These are phyloP conservation scores for Parelbella ahira DNA, from an alignment of 2,888 invertebrate species.

Conservation along the genomic window DNA sequence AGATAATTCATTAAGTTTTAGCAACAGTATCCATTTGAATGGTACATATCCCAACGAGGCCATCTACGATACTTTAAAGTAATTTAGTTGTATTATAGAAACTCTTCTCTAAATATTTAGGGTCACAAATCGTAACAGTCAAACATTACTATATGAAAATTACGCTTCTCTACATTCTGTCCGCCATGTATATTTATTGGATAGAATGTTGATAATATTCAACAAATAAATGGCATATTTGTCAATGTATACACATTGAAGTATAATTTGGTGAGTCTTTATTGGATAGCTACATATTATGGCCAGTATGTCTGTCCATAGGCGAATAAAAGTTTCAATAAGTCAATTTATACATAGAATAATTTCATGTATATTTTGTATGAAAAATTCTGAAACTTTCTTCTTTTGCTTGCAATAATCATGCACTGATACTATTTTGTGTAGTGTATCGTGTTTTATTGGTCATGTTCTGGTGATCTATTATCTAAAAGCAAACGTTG, in stretches of 20 bases:
- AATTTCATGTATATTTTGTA: too few species aligned
- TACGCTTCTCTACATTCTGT: constrained; percentile 5
- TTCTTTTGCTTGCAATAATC: too few species aligned
- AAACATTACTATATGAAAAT: constrained; percentile 7
- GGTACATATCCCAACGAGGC: constrained; percentile 79
- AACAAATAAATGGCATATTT: too few species aligned
- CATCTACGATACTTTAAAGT: constrained; percentile 78
- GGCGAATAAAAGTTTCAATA: too few species aligned
- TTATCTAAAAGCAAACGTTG: too few species aligned
- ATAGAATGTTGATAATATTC: constrained; percentile 6
- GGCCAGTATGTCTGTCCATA: constrained; percentile 13
- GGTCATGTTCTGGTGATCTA: too few species aligned
- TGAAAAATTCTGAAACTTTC: too few species aligned
- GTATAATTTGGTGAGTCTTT: background rate
- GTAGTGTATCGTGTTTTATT: too few species aligned
- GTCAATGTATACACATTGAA: background rate
- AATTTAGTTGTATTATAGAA: constrained; percentile 39
- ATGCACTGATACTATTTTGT: too few species aligned
- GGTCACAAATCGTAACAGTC: constrained; percentile 21
- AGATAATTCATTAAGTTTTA: constrained; percentile 71
- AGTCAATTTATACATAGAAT: too few species aligned
- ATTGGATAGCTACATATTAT: constrained; percentile 9
- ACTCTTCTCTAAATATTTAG: constrained; percentile 13
- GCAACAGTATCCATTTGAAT: constrained; percentile 77
- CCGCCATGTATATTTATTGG: constrained; percentile 13